These are phyloP conservation scores for Sebastes variabilis DNA, from an alignment of 2,797 vertebrate species.

Conservation along the genomic window DNA sequence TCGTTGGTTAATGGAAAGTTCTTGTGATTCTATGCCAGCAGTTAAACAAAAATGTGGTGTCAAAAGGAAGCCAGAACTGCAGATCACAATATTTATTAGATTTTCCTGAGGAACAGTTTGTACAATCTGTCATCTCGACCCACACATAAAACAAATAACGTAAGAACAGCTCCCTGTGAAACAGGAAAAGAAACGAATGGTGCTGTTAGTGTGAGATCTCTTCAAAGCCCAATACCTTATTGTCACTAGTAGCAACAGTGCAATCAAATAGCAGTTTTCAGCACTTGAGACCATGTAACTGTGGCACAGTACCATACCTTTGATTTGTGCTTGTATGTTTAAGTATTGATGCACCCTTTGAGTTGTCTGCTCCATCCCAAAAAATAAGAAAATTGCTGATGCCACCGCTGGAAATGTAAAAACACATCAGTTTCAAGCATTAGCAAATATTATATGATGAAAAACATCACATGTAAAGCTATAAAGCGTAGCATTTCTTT, in stretches of 20 bases:
- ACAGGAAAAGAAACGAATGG: background rate
- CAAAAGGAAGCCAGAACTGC: conserved; percentile 1
- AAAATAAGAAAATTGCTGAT: background rate
- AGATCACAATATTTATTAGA: conserved; percentile 12
- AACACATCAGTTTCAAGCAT: background rate
- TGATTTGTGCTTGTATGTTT: background rate
- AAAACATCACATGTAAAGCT: background rate
- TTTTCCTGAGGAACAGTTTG: conserved; percentile 14
- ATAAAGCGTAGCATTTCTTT: background rate
- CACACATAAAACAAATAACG: background rate
- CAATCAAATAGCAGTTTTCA: background rate
- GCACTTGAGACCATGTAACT: background rate
- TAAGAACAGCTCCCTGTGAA: background rate
- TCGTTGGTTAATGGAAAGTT: conserved; percentile 57
- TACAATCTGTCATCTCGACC: background rate
- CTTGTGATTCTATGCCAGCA: conserved; percentile 40
- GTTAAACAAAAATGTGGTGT: conserved; percentile 16
- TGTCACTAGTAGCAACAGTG: background rate
- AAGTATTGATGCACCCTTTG: background rate
- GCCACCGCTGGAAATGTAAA: background rate
- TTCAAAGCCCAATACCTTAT: background rate
- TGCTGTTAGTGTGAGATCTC: background rate
- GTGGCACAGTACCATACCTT: background rate
- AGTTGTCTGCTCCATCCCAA: background rate
- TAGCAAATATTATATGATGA: background rate